Base-by-base conservation (phyloP, 2,888 invertebrate species). In the Chloroclystis v-ata region DNA sequence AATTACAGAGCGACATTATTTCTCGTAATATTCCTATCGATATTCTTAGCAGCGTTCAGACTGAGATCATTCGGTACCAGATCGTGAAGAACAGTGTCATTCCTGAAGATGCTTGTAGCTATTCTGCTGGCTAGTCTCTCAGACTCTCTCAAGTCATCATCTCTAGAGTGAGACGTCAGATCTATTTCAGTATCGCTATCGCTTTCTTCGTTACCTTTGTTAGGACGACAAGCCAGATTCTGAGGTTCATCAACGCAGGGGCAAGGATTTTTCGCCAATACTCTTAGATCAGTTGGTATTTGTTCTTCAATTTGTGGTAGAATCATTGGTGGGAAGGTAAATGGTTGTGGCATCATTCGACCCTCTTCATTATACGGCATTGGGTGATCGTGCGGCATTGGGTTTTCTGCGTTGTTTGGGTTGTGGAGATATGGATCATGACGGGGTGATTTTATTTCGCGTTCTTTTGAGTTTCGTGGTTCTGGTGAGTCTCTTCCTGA, bases 181-280 rank as follows among this genome's bases (percentile, higher is more conserved):
- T 89, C 89, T 35, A 89, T 89, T 67, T 89, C 89, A 1, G 89
- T 70, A 47, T 89, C 89, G 45, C 80, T 85, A 29, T 88, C 89
- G 47, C 86, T 87, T 25, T 86, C 86, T 38, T 78, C 81, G 6
- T 69, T 66, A 13, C 79, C 78, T 46, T 72, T 72, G 0, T 28
- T 28, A 47, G 69, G 70, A 20, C 77, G 73, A 47, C 81, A 86
- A 1, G 84, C 84, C 43, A 86, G 60, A 50, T 87, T 83, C 46
- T 85, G 82, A 0, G 83, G 86, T 35, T 84, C 77, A 0, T 84
- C 74, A 13, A 67, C 67, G 45, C 78, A 87, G 1, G 83, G 78
- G 52, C 83, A 89, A 1, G 69, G 57, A 46, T 67, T 78, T 43
- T 83, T 83, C 3, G 75, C 61, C 56, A 82, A 64, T 2, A 87